Evolutionary conservation across 2,113 vertebrate species (phyloP).

Genomic region (Etheostoma spectabile): DNA sequence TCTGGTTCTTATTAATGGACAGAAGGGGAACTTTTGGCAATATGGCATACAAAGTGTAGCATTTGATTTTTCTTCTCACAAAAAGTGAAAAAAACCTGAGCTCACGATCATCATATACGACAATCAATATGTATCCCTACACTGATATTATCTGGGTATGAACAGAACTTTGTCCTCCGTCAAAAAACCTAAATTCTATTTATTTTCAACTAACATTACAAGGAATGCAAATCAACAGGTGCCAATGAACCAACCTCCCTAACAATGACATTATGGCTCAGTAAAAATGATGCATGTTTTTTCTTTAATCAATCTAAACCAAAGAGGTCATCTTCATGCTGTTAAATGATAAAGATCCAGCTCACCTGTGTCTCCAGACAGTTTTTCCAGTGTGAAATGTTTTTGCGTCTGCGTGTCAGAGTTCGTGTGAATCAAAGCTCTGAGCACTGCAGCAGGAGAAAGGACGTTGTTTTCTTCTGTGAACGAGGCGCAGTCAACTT

Average conservation of each 20-base stretch:
- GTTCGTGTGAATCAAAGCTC: slow-evolving; percentile 66
- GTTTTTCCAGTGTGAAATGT: slow-evolving; percentile 68
- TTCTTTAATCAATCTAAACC: neutral
- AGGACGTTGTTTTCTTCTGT: slow-evolving; percentile 39
- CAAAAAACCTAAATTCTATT: neutral
- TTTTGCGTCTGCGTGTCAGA: slow-evolving; percentile 69
- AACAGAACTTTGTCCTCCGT: slow-evolving; percentile 51
- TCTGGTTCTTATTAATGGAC: neutral
- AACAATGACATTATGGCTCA: neutral
- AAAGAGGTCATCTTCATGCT: neutral
- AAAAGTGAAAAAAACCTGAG: neutral
- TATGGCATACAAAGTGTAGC: neutral
- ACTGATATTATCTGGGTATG: neutral
- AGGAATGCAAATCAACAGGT: slow-evolving; percentile 72
- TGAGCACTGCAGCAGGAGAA: slow-evolving; percentile 41
- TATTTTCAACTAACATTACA: slow-evolving; percentile 19
- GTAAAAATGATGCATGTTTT: neutral
- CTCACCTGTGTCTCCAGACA: slow-evolving; percentile 83
- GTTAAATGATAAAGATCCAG: neutral
- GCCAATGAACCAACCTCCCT: slow-evolving; percentile 22
- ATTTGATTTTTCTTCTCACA: neutral
- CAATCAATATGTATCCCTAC: neutral
- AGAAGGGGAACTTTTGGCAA: slow-evolving; percentile 34
- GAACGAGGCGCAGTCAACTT: slow-evolving; percentile 59
- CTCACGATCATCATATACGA: neutral